These are phyloP conservation scores for Moxostoma hubbsi DNA, from an alignment of 2,797 vertebrate genomes.

Conservation along the genomic window DNA sequence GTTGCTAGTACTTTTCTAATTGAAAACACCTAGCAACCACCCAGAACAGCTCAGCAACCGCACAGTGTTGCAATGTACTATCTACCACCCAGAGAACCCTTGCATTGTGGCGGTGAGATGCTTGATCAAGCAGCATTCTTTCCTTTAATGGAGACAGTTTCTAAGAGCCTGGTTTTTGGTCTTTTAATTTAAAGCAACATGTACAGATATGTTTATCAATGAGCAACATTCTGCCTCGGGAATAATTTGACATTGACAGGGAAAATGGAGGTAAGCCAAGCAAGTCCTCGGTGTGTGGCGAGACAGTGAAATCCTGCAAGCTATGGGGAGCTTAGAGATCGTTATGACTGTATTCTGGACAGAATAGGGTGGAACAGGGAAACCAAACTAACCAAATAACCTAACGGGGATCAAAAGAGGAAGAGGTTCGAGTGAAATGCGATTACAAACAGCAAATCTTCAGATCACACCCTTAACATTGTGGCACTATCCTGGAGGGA, in stretches of 20 bases:
- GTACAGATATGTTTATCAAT: constrained; percentile 41
- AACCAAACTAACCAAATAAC: not conserved
- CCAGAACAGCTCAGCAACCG: too few species aligned
- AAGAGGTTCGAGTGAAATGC: constrained; percentile 61
- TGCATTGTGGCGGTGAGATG: too few species aligned
- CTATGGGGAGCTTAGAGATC: constrained; percentile 47
- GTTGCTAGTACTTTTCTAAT: too few species aligned
- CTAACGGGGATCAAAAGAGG: constrained; percentile 60
- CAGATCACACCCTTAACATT: constrained; percentile 58
- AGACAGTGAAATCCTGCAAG: constrained; percentile 18
- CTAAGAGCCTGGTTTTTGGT: not conserved
- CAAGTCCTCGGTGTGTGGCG: not conserved
- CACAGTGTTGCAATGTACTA: too few species aligned
- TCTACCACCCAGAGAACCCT: too few species aligned
- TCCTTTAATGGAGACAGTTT: not conserved
- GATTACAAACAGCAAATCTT: constrained; percentile 69
- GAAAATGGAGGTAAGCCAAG: constrained; percentile 29
- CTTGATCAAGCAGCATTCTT: not conserved
- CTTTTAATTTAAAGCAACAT: constrained; percentile 16
- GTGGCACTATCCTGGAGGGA: constrained; percentile 58
- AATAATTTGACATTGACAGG: constrained; percentile 28
- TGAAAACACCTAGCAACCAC: too few species aligned
- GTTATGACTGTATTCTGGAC: constrained; percentile 48
- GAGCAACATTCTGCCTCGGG: not conserved
- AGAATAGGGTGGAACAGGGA: too few species aligned